Percentiles rank a stretch among this genome's conserved stretches.
phyloP scores from a whole-genome alignment of 2,888 invertebrate species.

The Netelia inedita region DNA sequence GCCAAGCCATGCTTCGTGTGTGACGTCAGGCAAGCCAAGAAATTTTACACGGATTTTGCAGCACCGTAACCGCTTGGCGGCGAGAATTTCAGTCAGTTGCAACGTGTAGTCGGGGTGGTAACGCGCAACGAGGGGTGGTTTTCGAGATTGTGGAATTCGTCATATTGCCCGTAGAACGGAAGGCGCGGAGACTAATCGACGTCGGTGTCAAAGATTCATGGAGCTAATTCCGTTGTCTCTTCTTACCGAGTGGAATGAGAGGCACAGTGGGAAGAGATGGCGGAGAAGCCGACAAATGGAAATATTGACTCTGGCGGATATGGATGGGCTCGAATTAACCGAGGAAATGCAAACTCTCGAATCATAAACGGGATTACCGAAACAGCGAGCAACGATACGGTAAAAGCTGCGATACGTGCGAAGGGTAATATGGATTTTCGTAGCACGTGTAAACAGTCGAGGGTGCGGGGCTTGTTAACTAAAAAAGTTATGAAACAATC shows the following conservation, averaged over 20 bases:
- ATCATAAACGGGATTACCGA: slow-evolving; percentile 43
- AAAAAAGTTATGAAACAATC: no score
- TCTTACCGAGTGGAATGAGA: no score
- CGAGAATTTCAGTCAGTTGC: neutral
- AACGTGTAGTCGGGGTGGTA: neutral
- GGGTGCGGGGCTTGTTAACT: no score
- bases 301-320: slow-evolving; percentile 1
- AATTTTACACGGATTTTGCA: neutral
- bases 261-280: neutral
- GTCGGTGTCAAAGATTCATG: slow-evolving; percentile 46
- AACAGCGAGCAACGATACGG: neutral
- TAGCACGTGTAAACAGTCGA: no score
- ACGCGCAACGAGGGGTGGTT: neutral
- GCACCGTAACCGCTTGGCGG: neutral
- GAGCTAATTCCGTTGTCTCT: slow-evolving; percentile 43
- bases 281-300: neutral
- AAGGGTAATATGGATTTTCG: neutral
- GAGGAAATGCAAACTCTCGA: slow-evolving; percentile 26
- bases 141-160: neutral
- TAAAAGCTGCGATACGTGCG: neutral
- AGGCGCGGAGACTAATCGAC: slow-evolving; percentile 30
- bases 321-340: slow-evolving; percentile 15
- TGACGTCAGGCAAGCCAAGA: neutral
- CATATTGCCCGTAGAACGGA: neutral
- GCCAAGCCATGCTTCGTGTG: neutral